Conservation (phyloP, 2,113 vertebrate genomes). For the Scartelaos histophorus region DNA sequence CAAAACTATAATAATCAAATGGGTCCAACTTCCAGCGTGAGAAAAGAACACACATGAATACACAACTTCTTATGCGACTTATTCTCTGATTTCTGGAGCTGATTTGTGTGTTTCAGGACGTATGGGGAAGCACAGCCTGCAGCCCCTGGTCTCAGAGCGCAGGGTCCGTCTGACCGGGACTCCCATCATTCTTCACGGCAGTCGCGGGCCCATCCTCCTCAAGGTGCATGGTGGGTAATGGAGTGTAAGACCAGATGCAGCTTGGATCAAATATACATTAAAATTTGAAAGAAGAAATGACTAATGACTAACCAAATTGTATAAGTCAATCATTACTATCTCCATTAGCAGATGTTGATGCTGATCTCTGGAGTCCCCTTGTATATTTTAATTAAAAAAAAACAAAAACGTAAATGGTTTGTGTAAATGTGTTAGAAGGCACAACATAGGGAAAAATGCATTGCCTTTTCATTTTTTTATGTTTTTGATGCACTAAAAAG, state of each 20-base stretch:
- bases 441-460: no score
- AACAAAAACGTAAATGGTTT: no score
- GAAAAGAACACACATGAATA: no score
- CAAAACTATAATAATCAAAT: no score
- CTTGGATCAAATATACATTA: neutral
- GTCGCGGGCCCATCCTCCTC: constrained; percentile 22
- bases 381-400: no score
- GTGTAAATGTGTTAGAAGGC: no score
- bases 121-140: constrained; percentile 16
- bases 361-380: neutral
- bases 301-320: neutral
- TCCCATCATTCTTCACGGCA: constrained; percentile 22
- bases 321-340: neutral
- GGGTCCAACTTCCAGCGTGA: no score
- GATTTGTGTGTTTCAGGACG: constrained; percentile 1
- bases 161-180: constrained; percentile 29
- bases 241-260: neutral
- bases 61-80: no score
- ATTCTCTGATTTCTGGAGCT: no score
- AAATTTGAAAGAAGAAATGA: neutral
- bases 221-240: constrained; percentile 35
- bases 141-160: constrained; percentile 26
- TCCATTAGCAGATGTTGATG: no score
- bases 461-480: no score
- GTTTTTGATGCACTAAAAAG: no score